These are phyloP conservation scores for Zaprionus lineosus DNA, from an alignment of 2,888 invertebrate genomes.

Conservation along the genomic window DNA sequence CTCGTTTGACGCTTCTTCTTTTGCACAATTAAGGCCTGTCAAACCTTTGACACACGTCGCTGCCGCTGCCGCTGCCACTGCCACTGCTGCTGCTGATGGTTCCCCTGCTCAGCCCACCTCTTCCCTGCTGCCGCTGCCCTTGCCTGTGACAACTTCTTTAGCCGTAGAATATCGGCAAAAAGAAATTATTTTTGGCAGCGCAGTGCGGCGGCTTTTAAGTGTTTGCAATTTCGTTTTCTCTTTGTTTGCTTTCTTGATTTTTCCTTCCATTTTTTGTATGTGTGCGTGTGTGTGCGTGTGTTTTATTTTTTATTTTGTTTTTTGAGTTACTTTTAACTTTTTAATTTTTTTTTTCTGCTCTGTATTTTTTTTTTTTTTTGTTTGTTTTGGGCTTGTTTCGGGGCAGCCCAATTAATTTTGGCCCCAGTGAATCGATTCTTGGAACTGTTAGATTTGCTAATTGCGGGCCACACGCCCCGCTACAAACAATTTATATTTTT, in stretches of 20 bases:
- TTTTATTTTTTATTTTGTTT: no score
- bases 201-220: conserved; percentile 29
- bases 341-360: conserved; percentile 12
- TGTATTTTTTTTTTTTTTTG: conserved; percentile 13
- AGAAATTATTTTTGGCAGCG: conserved; percentile 54
- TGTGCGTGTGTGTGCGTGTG: no score
- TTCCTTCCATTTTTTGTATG: no score
- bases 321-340: neutral
- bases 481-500: neutral
- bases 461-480: conserved; percentile 63
- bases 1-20: conserved; percentile 7
- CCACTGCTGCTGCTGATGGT: conserved; percentile 14
- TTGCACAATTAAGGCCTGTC: conserved; percentile 74
- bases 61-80: conserved; percentile 16
- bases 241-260: neutral
- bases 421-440: conserved; percentile 73
- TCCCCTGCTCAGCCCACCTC: no score
- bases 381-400: conserved; percentile 33
- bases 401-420: conserved; percentile 69
- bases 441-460: conserved; percentile 79
- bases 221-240: conserved; percentile 20
- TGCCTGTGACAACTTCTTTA: conserved; percentile 58
- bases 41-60: conserved; percentile 76
- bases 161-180: conserved; percentile 26
- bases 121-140: conserved; percentile 6